Percentiles rank a stretch among this genome's conserved stretches.
These are phyloP conservation scores for Nomada fabriciana DNA, from an alignment of 2,888 invertebrate genomes.

Conservation along the genomic window DNA sequence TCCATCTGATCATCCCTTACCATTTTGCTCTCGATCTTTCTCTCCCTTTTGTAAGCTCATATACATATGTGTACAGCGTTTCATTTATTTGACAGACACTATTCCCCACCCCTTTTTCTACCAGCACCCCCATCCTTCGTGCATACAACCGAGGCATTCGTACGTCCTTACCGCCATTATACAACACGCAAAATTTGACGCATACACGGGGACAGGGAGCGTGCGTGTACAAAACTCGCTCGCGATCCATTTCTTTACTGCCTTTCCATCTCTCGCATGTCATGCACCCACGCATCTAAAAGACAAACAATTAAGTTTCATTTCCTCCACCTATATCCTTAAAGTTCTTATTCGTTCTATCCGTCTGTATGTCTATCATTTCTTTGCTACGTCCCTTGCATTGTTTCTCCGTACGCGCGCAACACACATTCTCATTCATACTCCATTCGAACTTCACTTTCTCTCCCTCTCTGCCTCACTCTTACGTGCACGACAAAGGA, in stretches of 20 bases:
- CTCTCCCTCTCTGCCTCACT: not conserved
- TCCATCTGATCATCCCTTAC: constrained; percentile 30
- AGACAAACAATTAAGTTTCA: constrained; percentile 34
- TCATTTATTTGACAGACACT: constrained; percentile 72
- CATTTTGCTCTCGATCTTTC: constrained; percentile 33
- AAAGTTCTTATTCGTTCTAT: not conserved
- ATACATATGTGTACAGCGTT: constrained; percentile 23
- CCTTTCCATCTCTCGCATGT: not conserved
- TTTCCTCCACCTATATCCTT: constrained; percentile 16
- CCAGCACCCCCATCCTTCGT: constrained; percentile 69
- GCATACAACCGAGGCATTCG: constrained; percentile 53
- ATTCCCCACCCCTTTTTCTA: constrained; percentile 73
- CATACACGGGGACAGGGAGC: not conserved
- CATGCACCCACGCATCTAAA: constrained; percentile 9
- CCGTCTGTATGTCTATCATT: not conserved
- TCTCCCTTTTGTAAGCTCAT: constrained; percentile 26
- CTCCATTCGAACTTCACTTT: not conserved
- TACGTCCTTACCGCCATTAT: constrained; percentile 29
- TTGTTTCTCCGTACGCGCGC: not conserved
- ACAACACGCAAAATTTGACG: constrained; percentile 24
- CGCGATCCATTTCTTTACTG: not conserved
- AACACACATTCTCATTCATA: constrained; percentile 1
- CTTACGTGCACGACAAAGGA: constrained; percentile 1
- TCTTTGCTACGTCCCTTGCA: not conserved
- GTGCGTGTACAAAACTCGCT: not conserved